These are phyloP conservation scores for Mastacembelus armatus DNA, from an alignment of 2,797 vertebrate genomes.

Conservation along the genomic window DNA sequence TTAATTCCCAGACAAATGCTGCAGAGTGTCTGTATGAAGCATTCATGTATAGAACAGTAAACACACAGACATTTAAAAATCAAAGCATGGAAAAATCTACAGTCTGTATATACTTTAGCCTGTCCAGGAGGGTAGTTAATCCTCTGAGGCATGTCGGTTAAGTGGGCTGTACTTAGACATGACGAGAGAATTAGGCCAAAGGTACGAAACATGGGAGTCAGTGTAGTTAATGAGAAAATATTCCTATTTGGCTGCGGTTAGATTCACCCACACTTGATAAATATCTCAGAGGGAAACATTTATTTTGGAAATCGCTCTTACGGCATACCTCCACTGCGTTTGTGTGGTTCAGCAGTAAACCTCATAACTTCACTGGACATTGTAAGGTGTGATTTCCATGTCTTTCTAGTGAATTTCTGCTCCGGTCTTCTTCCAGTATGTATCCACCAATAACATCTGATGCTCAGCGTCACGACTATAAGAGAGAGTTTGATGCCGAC, in stretches of 20 bases:
- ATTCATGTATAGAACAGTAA: neutral
- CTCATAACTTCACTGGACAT: neutral
- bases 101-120: conserved; percentile 12
- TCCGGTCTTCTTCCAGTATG: conserved; percentile 66
- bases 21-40: conserved; percentile 3
- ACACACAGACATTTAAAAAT: conserved; percentile 6
- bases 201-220: conserved; percentile 52
- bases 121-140: conserved; percentile 69
- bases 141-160: conserved; percentile 71
- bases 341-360: neutral
- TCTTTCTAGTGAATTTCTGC: neutral
- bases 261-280: neutral
- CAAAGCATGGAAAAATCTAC: conserved; percentile 3
- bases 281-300: neutral
- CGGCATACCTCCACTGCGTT: conserved; percentile 1
- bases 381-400: conserved; percentile 4
- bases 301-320: neutral
- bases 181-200: conserved; percentile 78
- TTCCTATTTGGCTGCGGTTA: conserved; percentile 4
- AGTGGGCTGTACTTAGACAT: conserved; percentile 51
- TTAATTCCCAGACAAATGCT: conserved; percentile 2
- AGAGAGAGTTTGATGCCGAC: conserved; percentile 88
- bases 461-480: conserved; percentile 84
- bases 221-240: conserved; percentile 31
- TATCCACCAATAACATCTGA: conserved; percentile 87